Evolutionary conservation across 2,888 invertebrate species (phyloP).

Genomic region (Ypsolopha sequella): DNA sequence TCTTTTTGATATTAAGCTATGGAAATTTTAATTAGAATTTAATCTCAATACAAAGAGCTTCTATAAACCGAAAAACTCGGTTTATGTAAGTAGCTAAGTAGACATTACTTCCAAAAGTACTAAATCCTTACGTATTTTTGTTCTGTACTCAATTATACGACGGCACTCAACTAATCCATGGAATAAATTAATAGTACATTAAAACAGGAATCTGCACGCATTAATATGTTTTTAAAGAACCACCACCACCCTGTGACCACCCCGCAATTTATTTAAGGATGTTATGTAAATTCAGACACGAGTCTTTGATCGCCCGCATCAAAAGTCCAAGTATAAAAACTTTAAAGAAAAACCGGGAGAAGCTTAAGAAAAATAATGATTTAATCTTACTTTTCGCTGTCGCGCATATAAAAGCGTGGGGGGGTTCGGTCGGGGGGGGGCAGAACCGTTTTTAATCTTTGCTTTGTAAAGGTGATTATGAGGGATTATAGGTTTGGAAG

Average conservation of each 20-base stretch:
- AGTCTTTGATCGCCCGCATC: slow-evolving; percentile 70
- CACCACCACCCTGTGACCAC: slow-evolving; percentile 12
- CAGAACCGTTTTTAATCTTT: slow-evolving; percentile 72
- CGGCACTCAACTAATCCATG: slow-evolving; percentile 32
- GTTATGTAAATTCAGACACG: slow-evolving; percentile 71
- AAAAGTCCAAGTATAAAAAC: slow-evolving; percentile 64
- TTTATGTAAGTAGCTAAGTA: background rate
- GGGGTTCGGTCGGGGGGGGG: slow-evolving; percentile 33
- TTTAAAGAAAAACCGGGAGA: slow-evolving; percentile 61
- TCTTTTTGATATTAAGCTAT: too few species aligned
- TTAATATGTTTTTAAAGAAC: slow-evolving; percentile 57
- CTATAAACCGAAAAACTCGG: too few species aligned
- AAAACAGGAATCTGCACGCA: slow-evolving; percentile 42
- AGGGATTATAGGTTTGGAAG: slow-evolving; percentile 72
- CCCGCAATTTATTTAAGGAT: slow-evolving; percentile 69
- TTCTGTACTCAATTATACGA: slow-evolving; percentile 31
- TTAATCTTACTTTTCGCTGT: slow-evolving; percentile 70
- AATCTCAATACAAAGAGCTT: too few species aligned
- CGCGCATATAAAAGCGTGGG: slow-evolving; percentile 65
- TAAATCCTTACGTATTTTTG: slow-evolving; percentile 4
- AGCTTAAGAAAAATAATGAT: slow-evolving; percentile 73
- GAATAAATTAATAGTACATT: slow-evolving; percentile 62
- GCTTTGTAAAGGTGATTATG: slow-evolving; percentile 74
- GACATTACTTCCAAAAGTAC: background rate
- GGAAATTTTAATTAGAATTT: too few species aligned